Evolutionary conservation across 2,888 invertebrate genomes (phyloP).

Genomic region (Heliconius hortense): DNA sequence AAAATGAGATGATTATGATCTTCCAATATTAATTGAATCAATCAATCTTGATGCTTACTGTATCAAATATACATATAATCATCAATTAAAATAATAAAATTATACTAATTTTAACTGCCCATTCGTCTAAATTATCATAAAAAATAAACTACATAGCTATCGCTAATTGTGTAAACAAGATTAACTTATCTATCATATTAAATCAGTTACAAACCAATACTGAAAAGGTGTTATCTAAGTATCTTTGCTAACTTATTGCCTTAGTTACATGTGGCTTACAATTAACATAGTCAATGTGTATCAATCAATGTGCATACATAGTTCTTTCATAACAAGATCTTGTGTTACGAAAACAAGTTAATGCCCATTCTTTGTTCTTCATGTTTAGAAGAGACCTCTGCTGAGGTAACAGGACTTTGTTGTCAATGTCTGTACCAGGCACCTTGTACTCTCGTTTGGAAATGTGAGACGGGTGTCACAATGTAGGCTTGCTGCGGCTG

Average conservation of each 20-base stretch:
- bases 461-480: conserved; percentile 85
- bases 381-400: conserved; percentile 45
- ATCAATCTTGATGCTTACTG: conserved; percentile 16
- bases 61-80: conserved; percentile 33
- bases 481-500: conserved; percentile 85
- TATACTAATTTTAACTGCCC: conserved; percentile 37
- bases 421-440: conserved; percentile 81
- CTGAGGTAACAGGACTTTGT: conserved; percentile 41
- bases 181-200: conserved; percentile 66
- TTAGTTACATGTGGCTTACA: conserved; percentile 63
- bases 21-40: not conserved
- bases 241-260: conserved; percentile 75
- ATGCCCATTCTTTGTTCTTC: conserved; percentile 46
- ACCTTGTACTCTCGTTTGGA: conserved; percentile 84
- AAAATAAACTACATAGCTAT: conserved; percentile 71
- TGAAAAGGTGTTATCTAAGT: conserved; percentile 74
- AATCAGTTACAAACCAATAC: conserved; percentile 76
- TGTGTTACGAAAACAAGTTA: conserved; percentile 53
- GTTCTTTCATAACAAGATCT: conserved; percentile 57
- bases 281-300: conserved; percentile 45
- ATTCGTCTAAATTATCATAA: conserved; percentile 46
- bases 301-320: conserved; percentile 44
- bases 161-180: conserved; percentile 75
- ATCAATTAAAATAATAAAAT: conserved; percentile 27
- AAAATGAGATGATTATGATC: conserved; percentile 42